phyloP scores from a whole-genome alignment of 2,797 vertebrate genomes.

The Sphenopsis melanotis region DNA sequence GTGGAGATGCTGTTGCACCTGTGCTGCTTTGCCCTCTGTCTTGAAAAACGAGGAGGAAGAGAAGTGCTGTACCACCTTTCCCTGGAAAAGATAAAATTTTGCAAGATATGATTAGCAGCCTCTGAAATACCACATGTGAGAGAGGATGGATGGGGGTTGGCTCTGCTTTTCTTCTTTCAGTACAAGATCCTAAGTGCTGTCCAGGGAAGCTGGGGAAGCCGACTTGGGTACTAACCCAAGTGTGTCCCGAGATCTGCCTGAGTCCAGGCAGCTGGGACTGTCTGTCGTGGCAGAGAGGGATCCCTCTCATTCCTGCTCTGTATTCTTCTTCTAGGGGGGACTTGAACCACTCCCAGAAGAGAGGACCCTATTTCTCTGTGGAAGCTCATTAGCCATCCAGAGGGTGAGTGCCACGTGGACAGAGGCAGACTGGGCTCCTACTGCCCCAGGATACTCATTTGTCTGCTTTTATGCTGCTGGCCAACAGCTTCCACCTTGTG shows the following conservation, averaged over 20 bases:
- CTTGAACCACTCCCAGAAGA: background rate
- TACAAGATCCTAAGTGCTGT: background rate
- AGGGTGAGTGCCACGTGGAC: background rate
- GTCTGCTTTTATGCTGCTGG: background rate
- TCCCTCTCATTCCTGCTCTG: background rate
- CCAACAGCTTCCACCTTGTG: background rate
- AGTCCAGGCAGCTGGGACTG: background rate
- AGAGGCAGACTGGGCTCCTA: background rate
- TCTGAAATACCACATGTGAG: background rate
- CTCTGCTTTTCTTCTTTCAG: background rate
- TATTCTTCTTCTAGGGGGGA: background rate
- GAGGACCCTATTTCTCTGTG: background rate
- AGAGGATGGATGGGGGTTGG: background rate
- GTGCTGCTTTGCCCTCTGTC: background rate
- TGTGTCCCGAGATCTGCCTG: accelerated
- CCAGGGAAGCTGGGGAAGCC: background rate
- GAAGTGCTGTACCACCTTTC: background rate
- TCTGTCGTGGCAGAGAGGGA: background rate
- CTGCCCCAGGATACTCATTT: background rate
- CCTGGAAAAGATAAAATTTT: background rate
- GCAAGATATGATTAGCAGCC: accelerated
- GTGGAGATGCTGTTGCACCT: background rate
- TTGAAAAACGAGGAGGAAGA: background rate
- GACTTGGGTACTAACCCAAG: background rate
- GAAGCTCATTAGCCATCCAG: background rate